These are phyloP conservation scores for Phylloscopus trochilus DNA, from an alignment of 2,113 vertebrate genomes.

Conservation along the genomic window DNA sequence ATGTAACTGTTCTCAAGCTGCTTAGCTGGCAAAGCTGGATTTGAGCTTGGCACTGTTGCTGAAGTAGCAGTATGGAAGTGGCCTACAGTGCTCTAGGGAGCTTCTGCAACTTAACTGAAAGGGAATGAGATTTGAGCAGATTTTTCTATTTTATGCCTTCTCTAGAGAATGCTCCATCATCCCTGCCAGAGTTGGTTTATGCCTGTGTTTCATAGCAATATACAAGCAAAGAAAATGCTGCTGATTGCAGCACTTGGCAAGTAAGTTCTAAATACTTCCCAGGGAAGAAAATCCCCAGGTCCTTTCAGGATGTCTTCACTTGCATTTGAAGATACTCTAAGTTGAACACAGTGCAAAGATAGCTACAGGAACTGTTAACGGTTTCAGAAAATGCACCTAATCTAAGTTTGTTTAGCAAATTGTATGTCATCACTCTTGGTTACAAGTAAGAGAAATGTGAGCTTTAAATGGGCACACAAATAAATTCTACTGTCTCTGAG, in stretches of 20 bases:
- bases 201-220: not conserved
- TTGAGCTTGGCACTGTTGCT: slow-evolving; percentile 25
- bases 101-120: slow-evolving; percentile 6
- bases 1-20: slow-evolving; percentile 37
- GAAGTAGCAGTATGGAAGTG: not conserved
- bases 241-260: slow-evolving; percentile 14
- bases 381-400: not conserved
- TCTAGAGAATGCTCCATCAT: slow-evolving; percentile 23
- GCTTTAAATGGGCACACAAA: not conserved
- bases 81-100: slow-evolving; percentile 12
- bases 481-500: not conserved
- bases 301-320: not conserved
- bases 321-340: not conserved
- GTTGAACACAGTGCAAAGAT: not conserved
- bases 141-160: slow-evolving; percentile 36
- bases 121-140: slow-evolving; percentile 1
- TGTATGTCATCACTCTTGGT: not conserved
- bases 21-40: slow-evolving; percentile 39
- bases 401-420: not conserved
- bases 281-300: not conserved
- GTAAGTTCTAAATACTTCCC: not conserved
- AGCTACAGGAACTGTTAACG: not conserved
- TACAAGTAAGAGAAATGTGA: not conserved
- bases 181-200: slow-evolving; percentile 6
- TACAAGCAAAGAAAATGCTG: not conserved